Base-by-base conservation (phyloP, 2,888 invertebrate genomes). In the Euspilapteryx auroguttella region DNA sequence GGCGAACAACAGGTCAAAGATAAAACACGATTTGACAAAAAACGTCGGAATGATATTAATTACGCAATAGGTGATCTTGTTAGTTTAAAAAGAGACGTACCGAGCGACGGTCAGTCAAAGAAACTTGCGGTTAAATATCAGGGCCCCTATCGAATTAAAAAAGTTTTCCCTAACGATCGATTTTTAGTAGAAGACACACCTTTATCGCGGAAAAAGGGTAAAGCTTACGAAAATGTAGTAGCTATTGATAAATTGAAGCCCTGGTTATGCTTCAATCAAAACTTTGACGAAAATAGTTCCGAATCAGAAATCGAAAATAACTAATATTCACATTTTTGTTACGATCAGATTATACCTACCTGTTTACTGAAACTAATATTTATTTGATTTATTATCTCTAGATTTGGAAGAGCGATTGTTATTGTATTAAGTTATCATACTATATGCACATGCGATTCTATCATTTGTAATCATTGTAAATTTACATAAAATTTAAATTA, bases 191-290 rank as follows among this genome's bases (percentile, higher is more conserved):
- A 29, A 27, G 34, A 34, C 17, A 34, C 34, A 9, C 27, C 27
- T 12, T 5, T 27, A 4, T 20, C 23, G 14, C 31, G 33, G 2
- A 36, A 34, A 27, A 11, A 30, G 15, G 21, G 17, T 27, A 27
- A 28, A 17, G 15, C 27, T 9, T 36, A 36, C 24, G 33, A 34
- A 23, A 23, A 20, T 3, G 21, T 34, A 11, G 29, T 36, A 20
- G 27, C 36, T 2, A 23, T 32, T 1, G 36, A 36, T 13, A 36
- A 36, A 27, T 14, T 34, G 13, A 12, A 14, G 2, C 29, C 29
- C 3, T 29, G 29, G 29, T 10, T 29, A 14, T 21, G n/a, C 5
- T 25, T 29, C 11, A 20, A 10, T 20, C 13, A n/a, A 11, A 12
- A 26, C 12, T 20, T 26, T 2, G 12, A 20, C 11, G n/a, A n/a